Evolutionary conservation across 2,797 vertebrate species (phyloP), one percentile per base, ranked within the genome.

Genomic region (Masticophis lateralis): DNA sequence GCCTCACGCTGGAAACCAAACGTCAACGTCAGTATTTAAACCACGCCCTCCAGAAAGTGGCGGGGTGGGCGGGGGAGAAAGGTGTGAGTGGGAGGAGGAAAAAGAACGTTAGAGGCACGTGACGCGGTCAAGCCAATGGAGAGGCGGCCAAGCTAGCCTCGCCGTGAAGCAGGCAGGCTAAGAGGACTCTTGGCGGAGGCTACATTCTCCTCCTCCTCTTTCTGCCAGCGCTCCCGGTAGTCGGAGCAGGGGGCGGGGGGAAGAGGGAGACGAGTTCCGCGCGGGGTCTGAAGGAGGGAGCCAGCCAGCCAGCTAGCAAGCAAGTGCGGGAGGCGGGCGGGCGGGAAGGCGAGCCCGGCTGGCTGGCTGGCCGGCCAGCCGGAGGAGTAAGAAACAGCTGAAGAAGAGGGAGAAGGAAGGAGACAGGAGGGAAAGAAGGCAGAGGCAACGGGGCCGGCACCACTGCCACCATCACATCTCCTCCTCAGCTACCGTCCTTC

Each of bases 91-190:
- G 28, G 12, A 4, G 11, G 9, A 0, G 25, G 61, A 5, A 93
- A 94, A 16, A 51, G 37, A 59, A 83, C 94, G 94, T 93, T 93
- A 10, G 57, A 1, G 9, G 2, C 94, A 94, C 83, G 92, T 95
- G 95, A 91, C 16, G 5, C 27, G 3, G 10, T 3, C 0, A 37
- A 63, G 87, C 97, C 97, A 97, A 97, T 96, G 95, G 95, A 0
- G 86, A 56, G 89, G 91, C 37, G 32, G 55, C 12, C 51, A 79
- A 79, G 43, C 14, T 1, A 61, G 86, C 94, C 91, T 57, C 4
- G 55, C 66, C 91, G 95, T 92, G 94, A 94, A 87, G 95, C 94
- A 60, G 93, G 66, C 61, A 14, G 32, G 28, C 13, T 47, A 63
- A 63, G 53, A 28, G 61, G 11, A 43, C 13, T 86, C 47, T 16